Conservation (phyloP, 2,888 invertebrate genomes). For the Agrenia bidenticulata region DNA sequence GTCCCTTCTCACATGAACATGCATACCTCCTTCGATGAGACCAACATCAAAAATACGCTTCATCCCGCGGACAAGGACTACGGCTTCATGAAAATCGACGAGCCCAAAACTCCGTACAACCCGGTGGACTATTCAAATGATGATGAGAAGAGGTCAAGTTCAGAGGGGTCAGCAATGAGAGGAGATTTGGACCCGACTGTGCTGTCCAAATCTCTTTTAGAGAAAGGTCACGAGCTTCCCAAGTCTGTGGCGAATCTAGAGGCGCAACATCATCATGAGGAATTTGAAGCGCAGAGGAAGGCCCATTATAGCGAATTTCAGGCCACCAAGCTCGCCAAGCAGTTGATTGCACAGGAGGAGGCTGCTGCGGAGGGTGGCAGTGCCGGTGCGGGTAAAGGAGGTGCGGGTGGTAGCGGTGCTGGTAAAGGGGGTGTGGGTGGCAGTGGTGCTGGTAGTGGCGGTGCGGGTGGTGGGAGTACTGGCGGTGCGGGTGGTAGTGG, state of each 20-base stretch:
- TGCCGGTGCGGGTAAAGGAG: no score
- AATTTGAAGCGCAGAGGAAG: conserved; percentile 10
- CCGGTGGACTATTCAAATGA: no score
- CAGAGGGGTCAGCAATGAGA: conserved; percentile 11
- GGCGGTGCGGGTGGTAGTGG: no score
- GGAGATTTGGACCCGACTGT: conserved; percentile 16
- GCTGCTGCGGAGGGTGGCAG: background rate
- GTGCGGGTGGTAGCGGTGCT: no score
- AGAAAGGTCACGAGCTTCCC: conserved; percentile 16
- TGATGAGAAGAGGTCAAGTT: conserved; percentile 23
- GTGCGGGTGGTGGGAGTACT: no score
- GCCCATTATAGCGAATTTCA: conserved; percentile 13
- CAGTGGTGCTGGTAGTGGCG: no score
- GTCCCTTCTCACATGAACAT: no score
- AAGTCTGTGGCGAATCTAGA: background rate
- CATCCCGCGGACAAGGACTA: conserved; percentile 38
- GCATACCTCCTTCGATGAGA: conserved; percentile 36
- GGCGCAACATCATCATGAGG: background rate
- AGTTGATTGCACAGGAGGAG: background rate
- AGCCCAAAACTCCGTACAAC: conserved; percentile 34
- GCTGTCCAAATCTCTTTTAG: conserved; percentile 21
- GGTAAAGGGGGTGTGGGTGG: no score
- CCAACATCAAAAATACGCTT: conserved; percentile 32
- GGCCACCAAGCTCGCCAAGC: background rate
- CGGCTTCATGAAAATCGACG: conserved; percentile 38